Evolutionary conservation across 2,113 vertebrate genomes (phyloP).

Genomic region (Ceuthmochares aereus): DNA sequence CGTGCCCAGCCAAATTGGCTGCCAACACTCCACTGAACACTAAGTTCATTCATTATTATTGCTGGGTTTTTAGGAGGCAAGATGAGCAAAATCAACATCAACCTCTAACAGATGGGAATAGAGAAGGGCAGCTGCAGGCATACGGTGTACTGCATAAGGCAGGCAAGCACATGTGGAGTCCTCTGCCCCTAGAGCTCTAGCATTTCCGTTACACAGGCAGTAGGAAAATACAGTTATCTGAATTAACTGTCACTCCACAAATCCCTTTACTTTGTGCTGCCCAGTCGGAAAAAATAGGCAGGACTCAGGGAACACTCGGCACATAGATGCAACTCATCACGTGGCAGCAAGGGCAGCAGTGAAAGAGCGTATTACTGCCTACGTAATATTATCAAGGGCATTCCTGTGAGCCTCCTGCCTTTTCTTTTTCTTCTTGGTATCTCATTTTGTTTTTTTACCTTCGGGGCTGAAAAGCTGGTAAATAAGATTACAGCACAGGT

Average conservation of each 20-base stretch:
- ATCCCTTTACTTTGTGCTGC: neutral
- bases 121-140: conserved; percentile 56
- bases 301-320: neutral
- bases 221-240: conserved; percentile 16
- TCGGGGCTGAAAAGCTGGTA: neutral
- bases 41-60: conserved; percentile 32
- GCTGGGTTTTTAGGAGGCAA: neutral
- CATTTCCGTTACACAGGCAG: neutral
- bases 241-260: neutral
- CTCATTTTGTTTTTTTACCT: neutral
- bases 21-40: neutral
- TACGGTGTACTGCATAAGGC: neutral
- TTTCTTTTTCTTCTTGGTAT: neutral
- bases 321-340: neutral
- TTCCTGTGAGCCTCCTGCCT: neutral
- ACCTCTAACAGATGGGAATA: conserved; percentile 49
- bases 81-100: conserved; percentile 30
- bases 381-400: neutral
- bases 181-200: neutral
- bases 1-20: neutral
- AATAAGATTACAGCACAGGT: neutral
- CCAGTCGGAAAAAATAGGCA: neutral
- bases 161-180: neutral
- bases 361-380: neutral
- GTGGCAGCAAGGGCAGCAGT: neutral